Evolutionary conservation across 2,888 invertebrate genomes (phyloP).

Genomic region (Noctua comes): DNA sequence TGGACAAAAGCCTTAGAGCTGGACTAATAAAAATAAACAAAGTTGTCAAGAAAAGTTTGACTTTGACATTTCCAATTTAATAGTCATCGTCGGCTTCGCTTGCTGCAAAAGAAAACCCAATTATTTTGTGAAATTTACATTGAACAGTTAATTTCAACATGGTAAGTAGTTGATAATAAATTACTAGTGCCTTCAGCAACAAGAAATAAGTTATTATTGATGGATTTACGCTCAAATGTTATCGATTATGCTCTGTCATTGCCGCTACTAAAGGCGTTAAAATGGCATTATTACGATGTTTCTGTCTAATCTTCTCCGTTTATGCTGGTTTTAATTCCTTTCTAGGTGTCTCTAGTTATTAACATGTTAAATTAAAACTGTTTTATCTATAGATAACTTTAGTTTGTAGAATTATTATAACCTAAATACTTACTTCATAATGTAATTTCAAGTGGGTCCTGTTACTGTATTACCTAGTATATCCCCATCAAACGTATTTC

Average conservation of each 20-base stretch:
- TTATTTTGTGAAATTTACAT: slow-evolving; percentile 35
- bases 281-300: background rate
- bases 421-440: slow-evolving; percentile 10
- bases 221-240: background rate
- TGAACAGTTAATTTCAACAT: slow-evolving; percentile 41
- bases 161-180: slow-evolving; percentile 35
- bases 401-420: slow-evolving; percentile 25
- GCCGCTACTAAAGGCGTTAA: slow-evolving; percentile 27
- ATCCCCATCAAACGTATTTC: background rate
- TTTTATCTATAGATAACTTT: background rate
- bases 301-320: background rate
- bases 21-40: background rate
- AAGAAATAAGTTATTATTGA: background rate
- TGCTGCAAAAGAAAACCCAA: slow-evolving; percentile 23
- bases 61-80: slow-evolving; percentile 54
- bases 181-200: fast-evolving
- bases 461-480: too few relatives aligned
- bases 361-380: background rate
- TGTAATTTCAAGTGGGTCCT: background rate
- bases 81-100: slow-evolving; percentile 67
- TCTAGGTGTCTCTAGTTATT: background rate
- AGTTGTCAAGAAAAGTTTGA: slow-evolving; percentile 19
- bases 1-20: slow-evolving; percentile 1
- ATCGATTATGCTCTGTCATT: slow-evolving; percentile 62
- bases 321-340: background rate